Percentiles rank a stretch among this genome's conserved stretches.
These are phyloP conservation scores for Bathynomus jamesi DNA, from an alignment of 1,140 invertebrate species.

Conservation along the genomic window DNA sequence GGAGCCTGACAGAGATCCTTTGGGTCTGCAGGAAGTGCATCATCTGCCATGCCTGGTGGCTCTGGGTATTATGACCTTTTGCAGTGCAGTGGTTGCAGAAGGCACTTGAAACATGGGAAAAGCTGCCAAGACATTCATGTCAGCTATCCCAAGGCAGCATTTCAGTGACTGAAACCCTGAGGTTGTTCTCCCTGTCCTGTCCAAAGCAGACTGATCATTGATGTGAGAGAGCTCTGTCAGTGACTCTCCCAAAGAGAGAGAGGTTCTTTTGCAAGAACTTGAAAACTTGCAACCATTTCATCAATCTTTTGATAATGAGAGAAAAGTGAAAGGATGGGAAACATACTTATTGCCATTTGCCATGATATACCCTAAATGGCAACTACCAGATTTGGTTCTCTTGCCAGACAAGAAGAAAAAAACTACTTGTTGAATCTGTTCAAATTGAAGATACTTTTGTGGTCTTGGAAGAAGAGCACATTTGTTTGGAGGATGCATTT, in stretches of 20 bases:
- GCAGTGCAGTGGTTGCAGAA: slow-evolving; percentile 54
- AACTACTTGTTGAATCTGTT: neutral
- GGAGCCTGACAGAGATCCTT: slow-evolving; percentile 47
- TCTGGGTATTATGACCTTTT: slow-evolving; percentile 49
- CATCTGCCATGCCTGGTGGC: slow-evolving; percentile 59
- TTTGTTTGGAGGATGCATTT: slow-evolving; percentile 12
- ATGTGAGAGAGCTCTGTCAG: neutral
- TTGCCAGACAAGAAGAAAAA: neutral
- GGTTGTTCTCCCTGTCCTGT: neutral
- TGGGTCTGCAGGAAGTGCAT: slow-evolving; percentile 72
- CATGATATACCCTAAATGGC: neutral
- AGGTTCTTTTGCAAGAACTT: neutral
- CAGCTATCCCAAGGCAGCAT: slow-evolving; percentile 26
- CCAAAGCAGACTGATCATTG: slow-evolving; percentile 1
- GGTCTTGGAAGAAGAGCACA: neutral
- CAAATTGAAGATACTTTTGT: neutral
- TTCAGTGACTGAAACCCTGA: slow-evolving; percentile 8
- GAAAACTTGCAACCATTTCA: neutral
- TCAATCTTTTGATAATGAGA: neutral
- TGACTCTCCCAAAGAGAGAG: neutral
- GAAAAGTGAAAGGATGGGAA: neutral
- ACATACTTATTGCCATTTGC: neutral
- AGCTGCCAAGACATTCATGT: slow-evolving; percentile 50
- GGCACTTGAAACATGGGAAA: slow-evolving; percentile 72
- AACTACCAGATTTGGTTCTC: neutral